These are phyloP conservation scores for Drosophila aff. DNA, from an alignment of 1,140 invertebrate genomes.

Conservation along the genomic window DNA sequence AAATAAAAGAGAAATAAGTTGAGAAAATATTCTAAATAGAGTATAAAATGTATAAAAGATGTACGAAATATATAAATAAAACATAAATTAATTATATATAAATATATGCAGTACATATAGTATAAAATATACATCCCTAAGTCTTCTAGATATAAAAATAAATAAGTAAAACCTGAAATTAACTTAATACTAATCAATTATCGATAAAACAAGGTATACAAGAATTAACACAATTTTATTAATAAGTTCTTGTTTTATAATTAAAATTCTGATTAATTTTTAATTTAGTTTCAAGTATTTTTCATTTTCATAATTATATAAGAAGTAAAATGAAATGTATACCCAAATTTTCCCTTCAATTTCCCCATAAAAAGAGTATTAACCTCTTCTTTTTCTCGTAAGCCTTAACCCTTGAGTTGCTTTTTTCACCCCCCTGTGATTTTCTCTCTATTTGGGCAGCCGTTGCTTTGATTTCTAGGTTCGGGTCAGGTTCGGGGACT, in stretches of 20 bases:
- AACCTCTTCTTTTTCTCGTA: neutral
- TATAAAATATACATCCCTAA: neutral
- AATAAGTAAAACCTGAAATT: no score
- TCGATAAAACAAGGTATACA: no score
- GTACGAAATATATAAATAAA: no score
- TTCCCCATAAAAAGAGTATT: neutral
- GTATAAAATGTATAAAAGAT: neutral
- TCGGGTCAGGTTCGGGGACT: conserved; percentile 5
- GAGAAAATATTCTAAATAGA: neutral
- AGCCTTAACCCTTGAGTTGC: neutral
- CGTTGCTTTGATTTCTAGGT: conserved; percentile 38
- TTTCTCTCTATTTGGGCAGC: conserved; percentile 29
- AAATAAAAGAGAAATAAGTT: neutral
- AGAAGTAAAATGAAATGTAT: no score
- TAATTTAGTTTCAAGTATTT: no score
- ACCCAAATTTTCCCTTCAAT: no score
- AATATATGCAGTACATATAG: neutral
- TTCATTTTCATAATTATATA: no score
- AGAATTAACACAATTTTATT: no score
- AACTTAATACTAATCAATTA: no score
- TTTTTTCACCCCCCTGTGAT: conserved; percentile 7
- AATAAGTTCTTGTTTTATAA: no score
- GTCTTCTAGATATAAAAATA: no score
- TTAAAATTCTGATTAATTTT: no score
- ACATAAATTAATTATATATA: neutral